Conservation (phyloP, 2,797 vertebrate genomes). For the Coregonus ussuriensis region DNA sequence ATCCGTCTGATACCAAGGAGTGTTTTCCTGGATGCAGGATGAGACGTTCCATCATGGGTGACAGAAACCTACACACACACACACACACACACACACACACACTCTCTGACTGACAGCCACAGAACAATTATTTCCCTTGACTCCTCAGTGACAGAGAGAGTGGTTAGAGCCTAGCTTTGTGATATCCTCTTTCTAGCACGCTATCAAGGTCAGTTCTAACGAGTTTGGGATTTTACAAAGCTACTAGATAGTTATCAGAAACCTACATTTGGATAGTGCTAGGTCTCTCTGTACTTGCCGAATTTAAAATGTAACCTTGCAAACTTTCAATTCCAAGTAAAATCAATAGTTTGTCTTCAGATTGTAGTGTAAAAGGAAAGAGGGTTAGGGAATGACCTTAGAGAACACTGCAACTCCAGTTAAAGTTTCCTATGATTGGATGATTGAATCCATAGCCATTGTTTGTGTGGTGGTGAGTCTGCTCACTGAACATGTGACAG, state of each 20-base stretch:
- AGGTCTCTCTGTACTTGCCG: background rate
- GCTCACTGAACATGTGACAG: conserved; percentile 19
- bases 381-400: background rate
- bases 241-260: background rate
- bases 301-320: background rate
- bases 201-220: background rate
- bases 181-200: background rate
- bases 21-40: too few relatives aligned
- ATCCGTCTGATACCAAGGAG: too few relatives aligned
- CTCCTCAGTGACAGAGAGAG: background rate
- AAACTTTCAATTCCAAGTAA: background rate
- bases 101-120: background rate
- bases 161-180: background rate
- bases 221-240: background rate
- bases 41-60: too few relatives aligned
- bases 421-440: background rate
- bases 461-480: background rate
- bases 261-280: background rate
- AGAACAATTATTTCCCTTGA: background rate
- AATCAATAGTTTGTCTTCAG: background rate
- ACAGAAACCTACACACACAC: background rate
- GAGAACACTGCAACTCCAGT: background rate
- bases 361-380: background rate
- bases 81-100: conserved; percentile 15
- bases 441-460: background rate